Base-by-base conservation (phyloP, 2,113 vertebrate species). In the Barnardius zonarius region DNA sequence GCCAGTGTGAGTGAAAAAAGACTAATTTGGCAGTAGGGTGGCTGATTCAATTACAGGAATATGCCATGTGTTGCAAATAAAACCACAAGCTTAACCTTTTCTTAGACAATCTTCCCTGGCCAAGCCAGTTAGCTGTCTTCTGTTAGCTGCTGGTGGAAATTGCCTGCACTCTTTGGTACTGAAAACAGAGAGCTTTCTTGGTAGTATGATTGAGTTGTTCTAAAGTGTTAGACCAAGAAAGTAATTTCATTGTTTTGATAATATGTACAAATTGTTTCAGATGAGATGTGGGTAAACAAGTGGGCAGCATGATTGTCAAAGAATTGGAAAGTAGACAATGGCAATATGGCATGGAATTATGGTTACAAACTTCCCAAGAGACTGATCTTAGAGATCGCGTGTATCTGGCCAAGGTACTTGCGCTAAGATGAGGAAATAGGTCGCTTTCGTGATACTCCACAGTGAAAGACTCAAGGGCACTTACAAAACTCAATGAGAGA, bases 281-380 rank as follows among this genome's bases (percentile, higher is more conserved):
- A 13, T 22, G 43, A 44, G 35, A 27, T 37, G 25, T 13, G n/a
- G 31, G 46, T 39, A 37, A 82, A 17, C 11, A 61, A 39, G 4
- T 1, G 2, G 12, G 13, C 35, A 31, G 11, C 7, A 5, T 7
- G 28, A 35, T 2, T n/a, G 48, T 8, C 51, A 49, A 64, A 22
- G 22, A 31, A 67, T 13, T 52, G 15, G 48, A 63, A 63, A 43
- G 44, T 13, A 46, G 16, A 27, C 5, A 67, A 83, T 7, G 17
- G 9, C 0, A 1, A 3, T 24, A 10, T 1, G 2, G n/a, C 18
- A 20, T 8, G 17, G 30, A 43, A 41, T 22, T 22, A 31, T 5
- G 39, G 22, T 3, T 7, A 10, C 6, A 46, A 51, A 46, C 22
- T 31, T 39, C 19, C 23, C 15, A 8, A 25, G 48, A 63, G 18